These are phyloP conservation scores for Caerostris darwini DNA, from an alignment of 1,140 invertebrate genomes.

Conservation along the genomic window DNA sequence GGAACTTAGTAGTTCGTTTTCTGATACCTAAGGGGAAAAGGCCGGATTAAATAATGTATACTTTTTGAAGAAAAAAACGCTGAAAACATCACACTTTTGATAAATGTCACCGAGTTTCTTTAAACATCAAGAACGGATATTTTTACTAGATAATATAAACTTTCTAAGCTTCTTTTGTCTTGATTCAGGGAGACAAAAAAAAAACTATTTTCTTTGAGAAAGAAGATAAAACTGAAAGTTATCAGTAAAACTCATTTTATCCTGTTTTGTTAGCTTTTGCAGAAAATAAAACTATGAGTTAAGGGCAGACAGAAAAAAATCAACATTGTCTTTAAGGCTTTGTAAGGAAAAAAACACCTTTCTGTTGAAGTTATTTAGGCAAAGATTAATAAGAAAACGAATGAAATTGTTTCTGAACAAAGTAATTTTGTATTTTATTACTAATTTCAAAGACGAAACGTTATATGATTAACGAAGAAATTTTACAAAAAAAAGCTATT, in stretches of 20 bases:
- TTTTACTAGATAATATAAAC: too few relatives aligned
- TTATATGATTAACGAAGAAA: too few relatives aligned
- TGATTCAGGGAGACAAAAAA: too few relatives aligned
- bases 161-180: too few relatives aligned
- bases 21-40: background rate
- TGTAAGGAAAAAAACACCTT: background rate
- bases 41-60: background rate
- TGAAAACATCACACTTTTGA: background rate
- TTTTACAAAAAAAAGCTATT: too few relatives aligned
- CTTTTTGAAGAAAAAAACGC: background rate
- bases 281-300: background rate
- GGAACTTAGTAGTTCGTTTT: background rate
- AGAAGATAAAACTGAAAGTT: constrained; percentile 1
- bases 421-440: too few relatives aligned
- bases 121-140: too few relatives aligned
- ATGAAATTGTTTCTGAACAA: too few relatives aligned
- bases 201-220: too few relatives aligned
- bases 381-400: background rate
- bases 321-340: background rate
- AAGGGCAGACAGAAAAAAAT: too few relatives aligned
- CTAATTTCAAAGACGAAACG: too few relatives aligned
- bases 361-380: background rate
- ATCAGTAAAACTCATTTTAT: background rate
- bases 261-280: background rate
- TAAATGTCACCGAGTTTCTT: background rate